phyloP scores from a whole-genome alignment of 2,888 invertebrate genomes.

The Pasiphila rectangulata region DNA sequence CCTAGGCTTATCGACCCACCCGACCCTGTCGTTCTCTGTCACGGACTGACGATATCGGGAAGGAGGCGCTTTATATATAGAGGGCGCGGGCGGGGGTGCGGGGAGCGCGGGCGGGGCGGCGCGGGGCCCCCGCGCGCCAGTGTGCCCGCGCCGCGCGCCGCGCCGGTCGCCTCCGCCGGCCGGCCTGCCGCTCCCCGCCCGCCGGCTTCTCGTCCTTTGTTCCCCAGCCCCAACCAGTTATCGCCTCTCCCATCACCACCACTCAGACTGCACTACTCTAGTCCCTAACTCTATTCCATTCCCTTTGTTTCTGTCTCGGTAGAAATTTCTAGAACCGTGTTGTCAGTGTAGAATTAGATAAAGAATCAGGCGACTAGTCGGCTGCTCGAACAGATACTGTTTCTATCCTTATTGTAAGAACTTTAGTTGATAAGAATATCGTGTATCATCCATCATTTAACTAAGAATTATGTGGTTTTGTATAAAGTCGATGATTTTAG shows the following conservation, averaged over 20 bases:
- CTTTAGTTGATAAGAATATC: slow-evolving; percentile 27
- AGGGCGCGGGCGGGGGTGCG: slow-evolving; percentile 63
- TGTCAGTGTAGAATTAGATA: slow-evolving; percentile 33
- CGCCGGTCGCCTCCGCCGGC: slow-evolving; percentile 51
- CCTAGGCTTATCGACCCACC: slow-evolving; percentile 74
- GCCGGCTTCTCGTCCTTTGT: slow-evolving; percentile 79
- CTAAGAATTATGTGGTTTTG: slow-evolving; percentile 22
- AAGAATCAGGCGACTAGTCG: slow-evolving; percentile 33
- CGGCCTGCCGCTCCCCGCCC: slow-evolving; percentile 52
- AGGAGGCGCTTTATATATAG: slow-evolving; percentile 70
- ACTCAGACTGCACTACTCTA: too few relatives aligned
- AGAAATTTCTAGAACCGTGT: slow-evolving; percentile 38
- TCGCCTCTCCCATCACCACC: not conserved
- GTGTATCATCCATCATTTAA: slow-evolving; percentile 24
- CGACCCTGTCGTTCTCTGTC: slow-evolving; percentile 75
- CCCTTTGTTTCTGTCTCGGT: slow-evolving; percentile 27
- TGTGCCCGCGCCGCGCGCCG: slow-evolving; percentile 49
- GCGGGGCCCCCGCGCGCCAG: slow-evolving; percentile 75
- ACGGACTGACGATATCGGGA: slow-evolving; percentile 73
- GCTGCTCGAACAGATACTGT: slow-evolving; percentile 25
- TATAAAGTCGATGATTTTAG: not conserved
- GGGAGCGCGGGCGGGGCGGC: slow-evolving; percentile 56
- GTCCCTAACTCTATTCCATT: slow-evolving; percentile 1
- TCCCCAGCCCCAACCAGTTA: slow-evolving; percentile 34
- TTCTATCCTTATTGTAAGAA: slow-evolving; percentile 29